Conservation (phyloP, 2,113 vertebrate species). For the Dascyllus trimaculatus region DNA sequence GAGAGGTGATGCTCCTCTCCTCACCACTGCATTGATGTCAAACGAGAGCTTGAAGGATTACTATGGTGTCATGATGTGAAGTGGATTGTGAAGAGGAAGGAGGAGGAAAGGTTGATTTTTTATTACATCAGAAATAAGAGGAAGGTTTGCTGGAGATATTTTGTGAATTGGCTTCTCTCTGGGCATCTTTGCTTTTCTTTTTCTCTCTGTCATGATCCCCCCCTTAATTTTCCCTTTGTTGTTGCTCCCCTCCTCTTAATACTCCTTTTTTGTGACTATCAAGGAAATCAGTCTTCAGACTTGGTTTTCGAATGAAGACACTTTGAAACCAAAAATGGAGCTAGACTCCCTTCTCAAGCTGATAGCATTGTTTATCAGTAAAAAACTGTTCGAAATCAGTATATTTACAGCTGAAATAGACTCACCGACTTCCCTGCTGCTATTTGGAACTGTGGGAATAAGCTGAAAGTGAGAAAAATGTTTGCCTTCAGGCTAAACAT, state of each 20-base stretch:
- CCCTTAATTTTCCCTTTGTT: too few relatives aligned
- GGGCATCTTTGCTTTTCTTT: not conserved
- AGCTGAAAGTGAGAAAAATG: not conserved
- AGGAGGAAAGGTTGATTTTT: constrained; percentile 26
- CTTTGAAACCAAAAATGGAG: not conserved
- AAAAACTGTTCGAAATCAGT: constrained; percentile 16
- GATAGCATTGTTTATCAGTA: constrained; percentile 8
- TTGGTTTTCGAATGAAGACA: too few relatives aligned
- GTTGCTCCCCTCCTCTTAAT: not conserved
- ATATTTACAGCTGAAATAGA: constrained; percentile 1
- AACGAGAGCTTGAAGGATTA: constrained; percentile 28
- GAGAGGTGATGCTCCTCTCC: constrained; percentile 48
- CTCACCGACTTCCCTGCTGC: not conserved
- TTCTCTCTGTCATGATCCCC: not conserved
- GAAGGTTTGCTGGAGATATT: constrained; percentile 1
- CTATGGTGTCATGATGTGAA: not conserved
- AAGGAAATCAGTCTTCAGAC: too few relatives aligned
- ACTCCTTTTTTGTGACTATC: too few relatives aligned
- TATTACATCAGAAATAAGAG: not conserved
- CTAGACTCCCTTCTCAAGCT: constrained; percentile 7
- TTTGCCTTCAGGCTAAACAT: constrained; percentile 16
- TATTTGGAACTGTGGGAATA: constrained; percentile 1
- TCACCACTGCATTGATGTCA: constrained; percentile 22
- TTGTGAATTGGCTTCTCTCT: constrained; percentile 17
- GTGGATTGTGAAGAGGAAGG: constrained; percentile 2